These are phyloP conservation scores for Choristoneura fumiferana DNA, from an alignment of 1,140 invertebrate species.

Conservation along the genomic window DNA sequence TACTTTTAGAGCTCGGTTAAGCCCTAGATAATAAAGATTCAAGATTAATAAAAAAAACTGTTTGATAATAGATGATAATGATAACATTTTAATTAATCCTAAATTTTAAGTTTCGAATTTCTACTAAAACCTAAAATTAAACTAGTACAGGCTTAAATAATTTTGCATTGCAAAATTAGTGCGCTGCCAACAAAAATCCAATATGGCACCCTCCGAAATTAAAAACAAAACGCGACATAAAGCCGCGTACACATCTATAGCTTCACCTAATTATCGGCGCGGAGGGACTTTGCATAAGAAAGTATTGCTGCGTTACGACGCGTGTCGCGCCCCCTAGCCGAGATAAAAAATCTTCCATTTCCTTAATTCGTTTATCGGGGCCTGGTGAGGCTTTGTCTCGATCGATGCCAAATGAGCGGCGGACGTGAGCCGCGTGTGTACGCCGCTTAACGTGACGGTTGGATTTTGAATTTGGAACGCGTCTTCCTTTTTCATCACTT, in stretches of 20 bases:
- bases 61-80: no score
- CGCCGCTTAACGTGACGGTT: slow-evolving; percentile 59
- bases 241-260: slow-evolving; percentile 29
- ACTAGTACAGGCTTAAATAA: no score
- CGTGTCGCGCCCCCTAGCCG: slow-evolving; percentile 60
- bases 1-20: no score
- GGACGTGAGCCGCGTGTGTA: slow-evolving; percentile 70
- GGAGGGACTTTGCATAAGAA: slow-evolving; percentile 75
- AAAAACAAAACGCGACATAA: slow-evolving; percentile 54
- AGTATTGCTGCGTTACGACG: slow-evolving; percentile 75
- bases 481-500: no score
- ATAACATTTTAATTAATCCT: no score
- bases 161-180: no score
- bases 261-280: slow-evolving; percentile 56
- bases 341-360: slow-evolving; percentile 78
- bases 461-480: slow-evolving; percentile 16
- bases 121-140: no score
- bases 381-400: slow-evolving; percentile 73
- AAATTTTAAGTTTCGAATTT: no score
- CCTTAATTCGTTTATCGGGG: slow-evolving; percentile 77
- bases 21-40: no score
- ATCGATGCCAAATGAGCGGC: slow-evolving; percentile 75
- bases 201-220: slow-evolving; percentile 39
- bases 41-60: no score
- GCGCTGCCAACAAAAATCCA: no score